Evolutionary conservation across 2,888 invertebrate genomes (phyloP), one percentile per base, ranked within the genome.

Genomic region (Pelosia muscerda): DNA sequence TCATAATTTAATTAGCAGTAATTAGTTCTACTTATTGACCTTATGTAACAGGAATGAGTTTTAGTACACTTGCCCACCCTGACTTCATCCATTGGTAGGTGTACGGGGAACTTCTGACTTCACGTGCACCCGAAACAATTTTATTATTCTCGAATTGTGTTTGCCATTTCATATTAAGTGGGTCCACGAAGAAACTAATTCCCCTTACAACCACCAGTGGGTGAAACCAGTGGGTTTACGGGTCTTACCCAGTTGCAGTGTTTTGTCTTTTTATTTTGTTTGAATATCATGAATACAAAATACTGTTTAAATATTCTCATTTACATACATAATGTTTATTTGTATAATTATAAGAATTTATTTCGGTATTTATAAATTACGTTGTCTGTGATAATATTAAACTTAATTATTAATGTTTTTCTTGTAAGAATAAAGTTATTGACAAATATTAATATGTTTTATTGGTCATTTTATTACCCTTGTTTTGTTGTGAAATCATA

Each of bases 311-410:
- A 10, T 19, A 25, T 53, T 57, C 57, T 66, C 68, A 70, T 66
- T 78, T 65, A 56, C 13, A 22, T 65, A 56, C 13, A 22, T 34
- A 66, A 42, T 22, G 19, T 26, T 56, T 34, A 31, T 34, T 63
- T 55, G 38, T 56, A n/a, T 61, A 60, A 71, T 78, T 74, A 77
- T 79, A 83, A 80, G 81, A 81, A 70, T 77, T 69, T 76, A 74
- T 78, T 81, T 72, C 75, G 73, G 70, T 84, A 81, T 75, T 80
- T 83, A 83, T 84, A 90, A 86, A 87, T 92, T 92, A 86, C 84
- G 87, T 88, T 88, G 89, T 90, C 92, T 92, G 92, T 92, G 92
- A 92, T 92, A 92, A 88, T 91, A 83, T 76, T 78, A 81, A 76
- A 81, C 71, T 78, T 74, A 81, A 87, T 53, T 56, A 34, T 54